phyloP scores from a whole-genome alignment of 2,888 invertebrate genomes.

The Cryptocheilus praepositus region DNA sequence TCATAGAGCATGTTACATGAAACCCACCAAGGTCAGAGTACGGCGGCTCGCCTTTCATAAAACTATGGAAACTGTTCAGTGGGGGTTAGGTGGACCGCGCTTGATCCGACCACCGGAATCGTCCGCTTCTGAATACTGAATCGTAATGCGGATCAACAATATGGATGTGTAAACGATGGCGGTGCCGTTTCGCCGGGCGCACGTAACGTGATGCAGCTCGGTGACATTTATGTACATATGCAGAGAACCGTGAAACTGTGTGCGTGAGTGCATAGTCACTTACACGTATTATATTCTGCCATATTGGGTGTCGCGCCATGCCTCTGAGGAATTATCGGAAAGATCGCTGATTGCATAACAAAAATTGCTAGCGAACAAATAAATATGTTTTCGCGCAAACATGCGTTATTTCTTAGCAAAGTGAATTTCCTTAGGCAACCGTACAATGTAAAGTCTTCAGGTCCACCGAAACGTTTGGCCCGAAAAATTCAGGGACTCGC shows the following conservation, averaged over 20 bases:
- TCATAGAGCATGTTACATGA: not conserved
- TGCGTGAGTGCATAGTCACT: too few species aligned
- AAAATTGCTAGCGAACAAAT: too few species aligned
- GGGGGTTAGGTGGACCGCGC: slow-evolving; percentile 6
- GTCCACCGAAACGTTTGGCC: too few species aligned
- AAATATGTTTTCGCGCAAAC: too few species aligned
- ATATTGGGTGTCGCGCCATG: too few species aligned
- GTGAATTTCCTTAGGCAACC: too few species aligned
- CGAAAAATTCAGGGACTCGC: too few species aligned
- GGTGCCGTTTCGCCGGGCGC: slow-evolving; percentile 50
- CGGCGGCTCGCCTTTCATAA: slow-evolving; percentile 8
- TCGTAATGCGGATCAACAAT: slow-evolving; percentile 55
- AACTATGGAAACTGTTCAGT: slow-evolving; percentile 6
- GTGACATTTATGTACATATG: slow-evolving; percentile 48
- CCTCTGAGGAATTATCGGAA: too few species aligned
- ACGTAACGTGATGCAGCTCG: slow-evolving; percentile 50
- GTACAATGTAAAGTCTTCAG: too few species aligned
- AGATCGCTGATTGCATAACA: too few species aligned
- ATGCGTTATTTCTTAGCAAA: too few species aligned
- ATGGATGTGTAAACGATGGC: slow-evolving; percentile 49
- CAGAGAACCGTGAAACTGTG: slow-evolving; percentile 38
- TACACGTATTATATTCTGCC: too few species aligned
- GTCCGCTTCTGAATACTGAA: slow-evolving; percentile 53
- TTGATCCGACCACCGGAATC: slow-evolving; percentile 28
- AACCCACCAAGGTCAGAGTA: slow-evolving; percentile 9